Base-by-base conservation (phyloP, 1,140 invertebrate species). In the Drosophila eugracilis region DNA sequence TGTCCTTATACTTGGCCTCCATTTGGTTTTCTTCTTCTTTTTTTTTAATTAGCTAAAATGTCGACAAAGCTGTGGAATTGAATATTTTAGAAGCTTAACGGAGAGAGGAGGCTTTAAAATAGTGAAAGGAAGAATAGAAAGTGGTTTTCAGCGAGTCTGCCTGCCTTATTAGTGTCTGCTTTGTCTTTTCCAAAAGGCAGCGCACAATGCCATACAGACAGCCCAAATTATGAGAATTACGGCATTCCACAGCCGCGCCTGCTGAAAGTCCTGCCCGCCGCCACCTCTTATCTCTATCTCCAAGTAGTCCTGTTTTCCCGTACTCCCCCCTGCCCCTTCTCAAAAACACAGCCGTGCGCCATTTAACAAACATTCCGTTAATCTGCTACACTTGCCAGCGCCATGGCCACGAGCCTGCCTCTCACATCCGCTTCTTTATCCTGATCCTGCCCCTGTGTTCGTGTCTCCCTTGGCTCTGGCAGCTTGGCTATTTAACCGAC, bases 301-400 rank as follows among this genome's bases (percentile, higher is more conserved):
- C 36, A 14, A 9, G 7, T 39, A 10, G 15, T 26, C n/a, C 47
- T 17, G 9, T 39, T 10, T 1, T 19, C 7, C 37, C 19, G 21
- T 14, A 24, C n/a, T 44, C 10, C 3, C 9, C 30, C 42, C 42
- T 5, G 10, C 39, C 24, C 14, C 50, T 47, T n/a, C n/a, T n/a
- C n/a, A n/a, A 30, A 37, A 17, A 45, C 42, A 9, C 53, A 55
- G 57, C 58, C 73, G 54, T 75, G 79, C 67, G 54, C 81, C 81
- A 86, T 86, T 86, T 86, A 86, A 86, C 81, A 88, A 88, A 86
- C 77, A 86, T 86, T 81, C 59, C 77, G 83, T 81, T 86, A 86
- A 86, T 88, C 81, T 86, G 81, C 73, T 81, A 85, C 81, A 85
- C 81, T 85, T 86, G 77, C 73, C 77, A 86, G 69, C 67, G 65